Base-by-base conservation (phyloP, 2,797 vertebrate species). In the Sciurus vulgaris region DNA sequence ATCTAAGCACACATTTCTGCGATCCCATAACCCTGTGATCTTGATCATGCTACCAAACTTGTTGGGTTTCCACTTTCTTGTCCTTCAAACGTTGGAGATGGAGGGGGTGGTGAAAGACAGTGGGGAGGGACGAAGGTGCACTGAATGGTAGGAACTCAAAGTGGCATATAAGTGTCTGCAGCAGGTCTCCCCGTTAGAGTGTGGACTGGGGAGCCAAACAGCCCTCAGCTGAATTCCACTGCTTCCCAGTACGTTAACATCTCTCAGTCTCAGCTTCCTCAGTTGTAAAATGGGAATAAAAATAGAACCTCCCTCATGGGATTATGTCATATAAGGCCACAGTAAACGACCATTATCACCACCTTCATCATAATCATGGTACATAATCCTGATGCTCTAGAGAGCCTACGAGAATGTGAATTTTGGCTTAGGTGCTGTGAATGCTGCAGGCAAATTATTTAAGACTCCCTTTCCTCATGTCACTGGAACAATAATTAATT, bases 241-340 rank as follows among this genome's bases (percentile, higher is more conserved):
- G 12, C 61, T 77, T 81, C 44, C 67, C 54, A 38, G 54, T 11
- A 0, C 20, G 56, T 9, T 54, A 12, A 35, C 33, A 38, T 49
- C 22, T 76, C 65, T 49, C 14, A 13, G 76, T 18, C 69, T 96
- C 44, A 2, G 30, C 49, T 79, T 87, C 59, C 54, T 78, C 81
- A 10, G 13, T 6, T 84, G 56, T 65, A 41, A 96, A 92, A 65
- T 56, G 72, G 78, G 56, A 77, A 33, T 41, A 17, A 89, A 91
- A 82, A 15, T 5, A 44, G 35, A 30, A 1, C 33, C 61, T 35
- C 78, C 56, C 30, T 63, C 8, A 0, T 1, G 44, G 30, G 44
- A 33, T 38, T 79, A 1, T 18, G n/a, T 88, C 24, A 30, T 12
- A 3, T 26, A 17, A 82, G 13, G 33, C 30, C 7, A 61, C 6